phyloP scores from a whole-genome alignment of 2,797 vertebrate species.

The Garrulus glandarius region DNA sequence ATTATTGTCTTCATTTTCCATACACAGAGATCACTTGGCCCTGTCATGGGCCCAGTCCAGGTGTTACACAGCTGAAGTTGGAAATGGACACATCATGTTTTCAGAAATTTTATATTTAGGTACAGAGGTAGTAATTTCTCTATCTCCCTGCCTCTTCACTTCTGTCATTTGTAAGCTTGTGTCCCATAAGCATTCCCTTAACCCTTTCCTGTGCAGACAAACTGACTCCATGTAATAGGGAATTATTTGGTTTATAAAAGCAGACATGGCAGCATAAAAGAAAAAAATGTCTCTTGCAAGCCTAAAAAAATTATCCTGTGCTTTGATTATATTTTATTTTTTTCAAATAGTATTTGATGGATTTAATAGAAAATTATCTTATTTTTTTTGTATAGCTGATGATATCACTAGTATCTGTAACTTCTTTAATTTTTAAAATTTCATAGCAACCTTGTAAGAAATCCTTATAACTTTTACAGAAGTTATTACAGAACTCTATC shows the following conservation, averaged over 20 bases:
- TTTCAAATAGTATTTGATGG: not conserved
- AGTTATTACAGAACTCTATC: not conserved
- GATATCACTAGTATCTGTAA: not conserved
- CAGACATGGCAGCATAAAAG: not conserved
- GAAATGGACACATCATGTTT: not conserved
- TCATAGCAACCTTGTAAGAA: not conserved
- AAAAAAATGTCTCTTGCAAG: not conserved
- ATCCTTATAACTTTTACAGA: not conserved
- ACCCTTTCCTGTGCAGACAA: not conserved
- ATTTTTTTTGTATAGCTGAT: not conserved
- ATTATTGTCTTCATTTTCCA: not conserved
- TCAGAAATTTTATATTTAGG: not conserved
- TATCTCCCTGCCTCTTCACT: not conserved
- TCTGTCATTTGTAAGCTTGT: not conserved
- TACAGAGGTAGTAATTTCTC: not conserved
- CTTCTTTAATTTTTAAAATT: not conserved
- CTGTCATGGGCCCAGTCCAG: not conserved
- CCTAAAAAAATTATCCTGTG: not conserved
- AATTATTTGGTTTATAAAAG: not conserved
- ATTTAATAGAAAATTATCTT: not conserved
- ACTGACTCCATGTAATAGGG: not conserved
- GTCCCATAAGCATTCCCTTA: not conserved
- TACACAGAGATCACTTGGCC: not conserved
- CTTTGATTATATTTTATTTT: not conserved
- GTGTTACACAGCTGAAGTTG: not conserved